Evolutionary conservation across 2,113 vertebrate genomes (phyloP).

Genomic region (Oryzias woworae): DNA sequence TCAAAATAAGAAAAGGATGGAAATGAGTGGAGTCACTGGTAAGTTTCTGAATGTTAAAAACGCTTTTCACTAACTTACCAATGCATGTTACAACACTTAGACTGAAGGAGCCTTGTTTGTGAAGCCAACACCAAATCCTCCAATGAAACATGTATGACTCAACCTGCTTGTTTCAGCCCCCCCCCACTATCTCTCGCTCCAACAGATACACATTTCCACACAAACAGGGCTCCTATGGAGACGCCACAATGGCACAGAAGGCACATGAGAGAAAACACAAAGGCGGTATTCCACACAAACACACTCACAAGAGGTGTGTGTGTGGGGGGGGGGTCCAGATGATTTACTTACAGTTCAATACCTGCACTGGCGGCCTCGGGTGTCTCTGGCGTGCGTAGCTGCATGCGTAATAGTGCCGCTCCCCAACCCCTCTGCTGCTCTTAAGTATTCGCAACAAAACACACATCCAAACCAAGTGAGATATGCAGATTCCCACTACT

Average conservation of each 20-base stretch:
- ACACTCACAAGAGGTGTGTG: constrained; percentile 12
- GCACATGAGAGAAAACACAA: constrained; percentile 39
- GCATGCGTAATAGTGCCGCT: constrained; percentile 43
- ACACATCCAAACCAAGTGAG: constrained; percentile 40
- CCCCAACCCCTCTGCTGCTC: constrained; percentile 21
- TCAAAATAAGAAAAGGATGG: constrained; percentile 18
- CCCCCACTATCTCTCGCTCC: neutral
- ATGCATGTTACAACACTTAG: constrained; percentile 30
- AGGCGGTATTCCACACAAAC: constrained; percentile 20
- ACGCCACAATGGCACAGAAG: constrained; percentile 36
- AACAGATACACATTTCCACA: constrained; percentile 12
- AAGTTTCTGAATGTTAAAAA: constrained; percentile 60
- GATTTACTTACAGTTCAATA: constrained; percentile 65
- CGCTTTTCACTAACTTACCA: constrained; percentile 40
- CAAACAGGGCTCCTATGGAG: constrained; percentile 57
- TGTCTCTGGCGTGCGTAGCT: constrained; percentile 51
- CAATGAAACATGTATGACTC: constrained; percentile 64
- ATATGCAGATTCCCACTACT: constrained; percentile 34
- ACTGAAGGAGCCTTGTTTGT: constrained; percentile 70
- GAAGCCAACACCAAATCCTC: constrained; percentile 38
- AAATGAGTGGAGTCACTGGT: constrained; percentile 11
- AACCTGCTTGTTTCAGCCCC: neutral
- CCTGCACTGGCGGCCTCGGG: constrained; percentile 36
- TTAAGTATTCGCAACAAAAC: constrained; percentile 25
- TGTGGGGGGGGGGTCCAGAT: constrained; percentile 24